Evolutionary conservation across 2,797 vertebrate genomes (phyloP).

Genomic region (Eospalax fontanierii): DNA sequence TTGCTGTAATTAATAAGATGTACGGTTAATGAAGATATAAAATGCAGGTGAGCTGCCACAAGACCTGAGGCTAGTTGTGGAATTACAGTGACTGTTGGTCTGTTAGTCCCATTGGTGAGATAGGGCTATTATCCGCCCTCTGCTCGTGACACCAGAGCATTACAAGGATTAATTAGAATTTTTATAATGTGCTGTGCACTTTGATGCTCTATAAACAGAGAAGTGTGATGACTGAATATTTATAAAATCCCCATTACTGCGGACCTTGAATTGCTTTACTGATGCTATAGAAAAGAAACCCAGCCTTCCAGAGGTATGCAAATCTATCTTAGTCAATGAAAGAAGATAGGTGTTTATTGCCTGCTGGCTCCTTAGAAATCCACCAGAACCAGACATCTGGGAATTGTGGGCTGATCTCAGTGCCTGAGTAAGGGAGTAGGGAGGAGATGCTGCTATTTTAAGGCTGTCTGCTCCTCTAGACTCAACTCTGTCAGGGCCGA

Average conservation of each 20-base stretch:
- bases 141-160: conserved; percentile 56
- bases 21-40: conserved; percentile 75
- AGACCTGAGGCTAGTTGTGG: neutral
- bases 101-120: neutral
- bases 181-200: conserved; percentile 74
- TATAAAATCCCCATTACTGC: conserved; percentile 63
- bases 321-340: conserved; percentile 5
- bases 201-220: conserved; percentile 81
- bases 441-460: neutral
- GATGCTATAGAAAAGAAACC: conserved; percentile 22
- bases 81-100: conserved; percentile 28
- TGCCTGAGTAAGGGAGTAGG: neutral
- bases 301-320: conserved; percentile 47
- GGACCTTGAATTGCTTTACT: conserved; percentile 72
- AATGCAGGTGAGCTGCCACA: conserved; percentile 53
- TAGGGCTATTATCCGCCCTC: conserved; percentile 70
- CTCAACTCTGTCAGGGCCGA: neutral
- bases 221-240: conserved; percentile 61
- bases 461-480: neutral
- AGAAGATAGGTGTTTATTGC: neutral
- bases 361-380: neutral
- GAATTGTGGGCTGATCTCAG: neutral
- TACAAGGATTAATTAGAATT: conserved; percentile 78
- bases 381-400: neutral
- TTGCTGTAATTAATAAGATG: conserved; percentile 76